Conservation (phyloP, 2,113 vertebrate species). For the Tragelaphus imberbis region DNA sequence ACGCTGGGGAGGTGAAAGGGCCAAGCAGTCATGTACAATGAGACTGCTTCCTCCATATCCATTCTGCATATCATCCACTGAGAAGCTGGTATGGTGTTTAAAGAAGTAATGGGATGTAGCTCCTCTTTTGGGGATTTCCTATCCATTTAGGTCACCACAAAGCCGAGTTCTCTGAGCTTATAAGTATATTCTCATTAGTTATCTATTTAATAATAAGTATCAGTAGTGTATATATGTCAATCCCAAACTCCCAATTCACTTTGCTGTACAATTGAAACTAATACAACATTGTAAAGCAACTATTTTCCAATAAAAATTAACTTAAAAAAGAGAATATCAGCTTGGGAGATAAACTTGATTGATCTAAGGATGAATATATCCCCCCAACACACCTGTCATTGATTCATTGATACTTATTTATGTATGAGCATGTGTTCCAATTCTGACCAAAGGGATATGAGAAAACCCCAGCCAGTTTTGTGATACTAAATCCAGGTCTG, state of each 20-base stretch:
- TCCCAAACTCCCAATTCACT: background rate
- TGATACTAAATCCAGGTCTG: constrained; percentile 65
- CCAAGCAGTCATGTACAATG: rapidly evolving
- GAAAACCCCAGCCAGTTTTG: constrained; percentile 58
- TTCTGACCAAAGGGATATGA: background rate
- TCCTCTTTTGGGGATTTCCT: background rate
- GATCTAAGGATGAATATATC: background rate
- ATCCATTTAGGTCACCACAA: background rate
- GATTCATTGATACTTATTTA: background rate
- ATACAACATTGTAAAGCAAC: background rate
- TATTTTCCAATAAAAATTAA: background rate
- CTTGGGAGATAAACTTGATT: background rate
- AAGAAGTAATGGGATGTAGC: background rate
- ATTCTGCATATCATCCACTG: too few relatives aligned
- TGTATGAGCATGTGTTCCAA: background rate
- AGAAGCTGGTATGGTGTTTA: background rate
- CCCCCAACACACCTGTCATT: background rate
- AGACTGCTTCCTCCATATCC: rapidly evolving
- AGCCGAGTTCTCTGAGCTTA: background rate
- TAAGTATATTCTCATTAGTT: background rate
- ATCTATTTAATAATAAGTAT: background rate
- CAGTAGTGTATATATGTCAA: background rate
- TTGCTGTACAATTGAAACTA: background rate
- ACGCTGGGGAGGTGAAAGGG: rapidly evolving
- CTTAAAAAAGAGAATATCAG: background rate